Percentiles rank a stretch among this genome's conserved stretches.
Conservation (phyloP, 2,113 vertebrate species). For the Corythaixoides concolor region DNA sequence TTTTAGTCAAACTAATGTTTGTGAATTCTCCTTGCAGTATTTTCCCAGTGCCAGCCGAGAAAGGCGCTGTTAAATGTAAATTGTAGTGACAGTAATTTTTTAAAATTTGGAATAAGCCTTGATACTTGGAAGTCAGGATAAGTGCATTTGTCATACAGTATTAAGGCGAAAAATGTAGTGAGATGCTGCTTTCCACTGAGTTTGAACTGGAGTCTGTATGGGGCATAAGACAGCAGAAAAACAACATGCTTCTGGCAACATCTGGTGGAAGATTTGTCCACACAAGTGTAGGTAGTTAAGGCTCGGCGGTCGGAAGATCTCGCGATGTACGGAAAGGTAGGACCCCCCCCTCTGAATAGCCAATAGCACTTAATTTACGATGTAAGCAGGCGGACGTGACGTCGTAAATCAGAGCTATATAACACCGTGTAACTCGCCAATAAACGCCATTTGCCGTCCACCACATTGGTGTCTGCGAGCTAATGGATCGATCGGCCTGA, state of each 20-base stretch:
- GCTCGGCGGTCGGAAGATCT: no score
- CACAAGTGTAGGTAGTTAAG: no score
- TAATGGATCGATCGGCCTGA: no score
- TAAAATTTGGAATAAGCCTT: background rate
- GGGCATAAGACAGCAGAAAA: background rate
- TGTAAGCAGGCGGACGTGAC: no score
- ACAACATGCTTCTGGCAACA: background rate
- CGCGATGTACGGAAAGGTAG: no score
- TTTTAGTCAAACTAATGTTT: constrained; percentile 32
- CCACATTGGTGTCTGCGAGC: no score
- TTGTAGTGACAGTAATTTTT: constrained; percentile 32
- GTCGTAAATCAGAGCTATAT: no score
- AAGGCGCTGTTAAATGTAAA: constrained; percentile 11
- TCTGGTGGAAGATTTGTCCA: background rate
- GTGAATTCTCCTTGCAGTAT: constrained; percentile 18
- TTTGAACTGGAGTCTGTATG: background rate
- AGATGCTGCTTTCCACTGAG: background rate
- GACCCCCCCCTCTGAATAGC: no score
- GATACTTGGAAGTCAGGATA: background rate
- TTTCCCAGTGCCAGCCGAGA: background rate
- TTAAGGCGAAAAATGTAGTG: background rate
- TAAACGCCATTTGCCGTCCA: no score
- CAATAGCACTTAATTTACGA: no score
- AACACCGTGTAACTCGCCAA: no score
- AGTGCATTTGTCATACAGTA: background rate